These are phyloP conservation scores for Pinna nobilis DNA, from an alignment of 1,140 invertebrate species.

Conservation along the genomic window DNA sequence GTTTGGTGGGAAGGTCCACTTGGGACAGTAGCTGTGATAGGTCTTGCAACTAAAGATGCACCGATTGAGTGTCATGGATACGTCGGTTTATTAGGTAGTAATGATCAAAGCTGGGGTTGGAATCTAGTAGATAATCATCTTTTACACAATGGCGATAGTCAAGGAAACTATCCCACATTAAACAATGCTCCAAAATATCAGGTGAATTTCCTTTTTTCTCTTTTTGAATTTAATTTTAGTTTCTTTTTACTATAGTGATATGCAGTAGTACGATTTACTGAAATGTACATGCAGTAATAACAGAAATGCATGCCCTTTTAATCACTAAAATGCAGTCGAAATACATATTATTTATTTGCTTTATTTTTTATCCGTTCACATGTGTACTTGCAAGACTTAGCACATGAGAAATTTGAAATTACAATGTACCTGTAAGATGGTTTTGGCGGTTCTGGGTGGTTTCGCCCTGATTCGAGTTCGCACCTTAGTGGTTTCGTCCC, in stretches of 20 bases:
- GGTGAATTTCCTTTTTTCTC: conserved; percentile 76
- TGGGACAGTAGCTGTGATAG: conserved; percentile 77
- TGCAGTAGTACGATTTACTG: background rate
- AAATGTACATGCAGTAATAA: background rate
- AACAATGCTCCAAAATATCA: conserved; percentile 99
- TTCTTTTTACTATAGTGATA: background rate
- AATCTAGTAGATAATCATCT: conserved; percentile 99
- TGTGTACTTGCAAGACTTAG: too few species aligned
- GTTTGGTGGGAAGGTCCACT: conserved; percentile 99
- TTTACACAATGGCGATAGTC: conserved; percentile 95
- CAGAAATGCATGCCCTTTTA: background rate
- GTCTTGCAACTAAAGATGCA: conserved; percentile 96
- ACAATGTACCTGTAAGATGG: too few species aligned
- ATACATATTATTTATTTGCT: too few species aligned
- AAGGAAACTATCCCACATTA: conserved; percentile 95
- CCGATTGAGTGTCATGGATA: conserved; percentile 93
- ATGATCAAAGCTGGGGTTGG: conserved; percentile 99
- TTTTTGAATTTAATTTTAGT: background rate
- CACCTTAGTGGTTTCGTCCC: too few species aligned
- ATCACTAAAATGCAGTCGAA: too few species aligned
- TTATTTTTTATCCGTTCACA: too few species aligned
- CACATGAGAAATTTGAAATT: too few species aligned
- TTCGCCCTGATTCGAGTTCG: too few species aligned
- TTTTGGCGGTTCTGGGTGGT: too few species aligned
- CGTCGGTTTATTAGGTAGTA: conserved; percentile 93